phyloP scores from a whole-genome alignment of 2,888 invertebrate genomes.

The Hyalella azteca region DNA sequence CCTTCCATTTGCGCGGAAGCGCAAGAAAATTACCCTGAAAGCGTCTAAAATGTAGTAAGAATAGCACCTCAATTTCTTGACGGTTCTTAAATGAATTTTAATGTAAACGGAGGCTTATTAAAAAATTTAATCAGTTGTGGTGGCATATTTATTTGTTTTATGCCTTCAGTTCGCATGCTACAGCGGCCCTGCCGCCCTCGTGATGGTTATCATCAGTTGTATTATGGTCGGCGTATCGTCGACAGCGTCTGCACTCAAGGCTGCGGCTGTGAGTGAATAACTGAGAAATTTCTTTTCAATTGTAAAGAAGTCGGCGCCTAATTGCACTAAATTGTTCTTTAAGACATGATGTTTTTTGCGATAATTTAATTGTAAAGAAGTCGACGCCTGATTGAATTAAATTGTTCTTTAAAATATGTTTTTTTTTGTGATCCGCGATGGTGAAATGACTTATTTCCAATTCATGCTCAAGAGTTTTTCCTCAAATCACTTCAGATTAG shows the following conservation, averaged over 20 bases:
- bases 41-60: too few species aligned
- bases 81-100: too few species aligned
- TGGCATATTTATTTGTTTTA: background rate
- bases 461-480: too few species aligned
- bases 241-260: background rate
- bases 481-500: too few species aligned
- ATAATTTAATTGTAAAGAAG: background rate
- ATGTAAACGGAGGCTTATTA: too few species aligned
- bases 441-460: background rate
- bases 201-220: background rate
- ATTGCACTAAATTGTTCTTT: too few species aligned
- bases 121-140: too few species aligned
- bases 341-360: too few species aligned
- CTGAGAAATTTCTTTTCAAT: background rate
- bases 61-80: too few species aligned
- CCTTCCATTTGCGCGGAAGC: too few species aligned
- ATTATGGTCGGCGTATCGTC: background rate
- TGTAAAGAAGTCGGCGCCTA: background rate
- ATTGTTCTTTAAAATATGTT: background rate
- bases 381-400: background rate
- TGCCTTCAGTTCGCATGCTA: constrained; percentile 6
- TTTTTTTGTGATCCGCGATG: background rate
- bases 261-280: background rate
- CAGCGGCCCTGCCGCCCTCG: constrained; percentile 2
- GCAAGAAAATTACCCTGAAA: too few species aligned